Conservation (phyloP, 2,797 vertebrate genomes). For the Lacerta bilineata region DNA sequence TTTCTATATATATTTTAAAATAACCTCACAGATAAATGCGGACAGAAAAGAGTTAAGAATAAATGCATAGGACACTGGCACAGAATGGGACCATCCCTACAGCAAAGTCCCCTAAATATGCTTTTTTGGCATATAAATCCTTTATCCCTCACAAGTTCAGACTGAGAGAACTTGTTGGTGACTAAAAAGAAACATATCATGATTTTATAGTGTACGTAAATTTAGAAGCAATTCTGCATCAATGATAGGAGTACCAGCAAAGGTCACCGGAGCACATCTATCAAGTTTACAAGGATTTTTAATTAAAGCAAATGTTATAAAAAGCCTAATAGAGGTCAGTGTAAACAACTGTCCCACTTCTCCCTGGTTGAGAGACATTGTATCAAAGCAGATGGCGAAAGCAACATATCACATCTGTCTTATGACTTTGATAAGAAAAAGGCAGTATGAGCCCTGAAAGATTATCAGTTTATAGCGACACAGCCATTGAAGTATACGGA, state of each 20-base stretch:
- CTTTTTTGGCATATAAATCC: too few species aligned
- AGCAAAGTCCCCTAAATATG: too few species aligned
- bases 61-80: too few species aligned
- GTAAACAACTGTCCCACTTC: conserved; percentile 43
- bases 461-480: neutral
- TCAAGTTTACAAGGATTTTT: conserved; percentile 49
- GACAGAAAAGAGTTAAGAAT: too few species aligned
- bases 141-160: conserved; percentile 1
- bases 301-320: conserved; percentile 53
- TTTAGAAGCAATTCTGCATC: conserved; percentile 32
- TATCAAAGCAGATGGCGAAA: conserved; percentile 35
- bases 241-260: neutral
- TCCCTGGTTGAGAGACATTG: conserved; percentile 19
- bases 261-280: conserved; percentile 36
- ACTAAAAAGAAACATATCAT: conserved; percentile 27
- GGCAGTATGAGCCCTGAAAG: neutral
- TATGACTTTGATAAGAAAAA: conserved; percentile 5
- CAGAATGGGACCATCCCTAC: too few species aligned
- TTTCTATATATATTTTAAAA: too few species aligned
- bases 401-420: neutral
- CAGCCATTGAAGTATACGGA: neutral
- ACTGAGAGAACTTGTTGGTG: neutral
- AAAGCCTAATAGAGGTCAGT: conserved; percentile 36
- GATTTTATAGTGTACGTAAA: neutral
- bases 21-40: too few species aligned